Evolutionary conservation across 2,888 invertebrate genomes (phyloP), one percentile per base, ranked within the genome.

Genomic region (Pollenia amentaria): DNA sequence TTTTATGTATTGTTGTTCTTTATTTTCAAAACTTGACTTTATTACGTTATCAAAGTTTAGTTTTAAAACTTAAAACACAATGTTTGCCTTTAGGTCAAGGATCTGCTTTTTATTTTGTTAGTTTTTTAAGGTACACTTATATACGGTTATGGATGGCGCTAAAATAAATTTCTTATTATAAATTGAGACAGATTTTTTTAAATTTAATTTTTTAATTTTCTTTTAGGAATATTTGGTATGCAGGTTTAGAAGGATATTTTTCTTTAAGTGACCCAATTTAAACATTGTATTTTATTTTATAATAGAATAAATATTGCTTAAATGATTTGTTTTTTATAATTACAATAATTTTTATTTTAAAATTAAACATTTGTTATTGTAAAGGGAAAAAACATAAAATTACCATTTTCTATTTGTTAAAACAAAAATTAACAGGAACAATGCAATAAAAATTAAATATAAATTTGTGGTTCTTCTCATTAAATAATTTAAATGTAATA

Each of bases 401-500:
- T 62, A 48, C 18, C 72, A 67, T 57, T 78, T 46, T 16, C n/a
- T 65, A 55, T 38, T 65, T 38, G 18, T 72, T 55, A 76, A 76
- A 64, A 69, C 44, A 67, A 83, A 57, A 84, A 51, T 78, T 67
- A 73, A 84, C 78, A 84, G 84, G 84, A 84, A 84, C 84, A 79
- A 84, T 84, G 65, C n/a, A 69, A 53, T 75, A 60, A 73, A 84
- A 67, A 75, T 78, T 75, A 82, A 65, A 57, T 21, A 73, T 51
- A 84, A 77, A 72, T 81, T 70, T 72, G 48, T 72, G 53, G 12
- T 77, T 69, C 62, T 67, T 53, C 18, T 79, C 21, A 70, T 48
- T 29, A 80, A 84, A 70, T 84, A 85, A 85, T 77, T 72, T 46
- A 69, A 60, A 80, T 38, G 60, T 44, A 77, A 65, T 6, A 29